Base-by-base conservation (phyloP, 2,797 vertebrate species). In the Argyrosomus regius region DNA sequence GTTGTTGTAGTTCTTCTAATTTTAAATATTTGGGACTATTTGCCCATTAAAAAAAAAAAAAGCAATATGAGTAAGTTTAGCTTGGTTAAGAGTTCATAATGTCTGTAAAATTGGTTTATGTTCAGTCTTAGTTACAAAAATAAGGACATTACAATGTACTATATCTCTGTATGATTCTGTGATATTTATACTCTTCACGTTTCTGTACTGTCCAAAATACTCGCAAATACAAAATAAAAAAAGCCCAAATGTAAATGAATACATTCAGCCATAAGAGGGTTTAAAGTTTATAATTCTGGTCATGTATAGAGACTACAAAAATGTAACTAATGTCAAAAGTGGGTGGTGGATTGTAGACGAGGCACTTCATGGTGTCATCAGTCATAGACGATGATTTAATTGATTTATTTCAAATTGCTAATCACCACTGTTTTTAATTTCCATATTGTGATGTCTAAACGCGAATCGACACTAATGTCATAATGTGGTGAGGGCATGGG, bases 221-320 rank as follows among this genome's bases (percentile, higher is more conserved):
- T 49, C 78, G 46, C 1, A 58, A 28, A 63, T n/a, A 45, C 13
- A 26, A 54, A 58, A 58, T 35, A 52, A 58, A 77, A 77, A 64
- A 53, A 24, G 59, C 59, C n/a, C 24, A 80, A 56, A 78, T 83
- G 81, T 88, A 84, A 82, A 84, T 71, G 71, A 12, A 45, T 61
- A 50, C 10, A 79, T 71, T 75, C 69, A 71, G 20, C 8, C 45
- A 68, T 6, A 3, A 50, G 8, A 66, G 9, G n/a, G 11, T 59
- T 80, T 58, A 60, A 8, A 72, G 53, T 60, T 49, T 80, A 66
- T 82, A 24, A 63, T 77, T 70, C 6, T 73, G 50, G 31, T 48
- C n/a, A 61, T 80, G 66, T 79, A 75, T 45, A 61, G 70, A 77
- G 12, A 77, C 4, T 41, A 69, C 35, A 35, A 39, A 39, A 39